phyloP scores from a whole-genome alignment of 2,888 invertebrate genomes.

The Erpobdella octoculata region DNA sequence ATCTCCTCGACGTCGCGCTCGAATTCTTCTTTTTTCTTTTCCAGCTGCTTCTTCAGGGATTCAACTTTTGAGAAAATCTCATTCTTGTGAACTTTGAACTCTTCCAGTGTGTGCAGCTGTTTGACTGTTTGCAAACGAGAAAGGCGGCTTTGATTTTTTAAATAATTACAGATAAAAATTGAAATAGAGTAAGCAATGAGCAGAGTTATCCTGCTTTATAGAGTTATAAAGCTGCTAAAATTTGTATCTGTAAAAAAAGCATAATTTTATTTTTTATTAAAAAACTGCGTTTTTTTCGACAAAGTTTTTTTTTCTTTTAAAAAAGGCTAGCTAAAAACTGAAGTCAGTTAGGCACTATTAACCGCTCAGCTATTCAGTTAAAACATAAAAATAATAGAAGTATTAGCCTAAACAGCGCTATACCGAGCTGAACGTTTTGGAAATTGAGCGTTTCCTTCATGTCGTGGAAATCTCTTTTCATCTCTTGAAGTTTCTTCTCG shows the following conservation, averaged over 20 bases:
- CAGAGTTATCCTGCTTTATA: too few species aligned
- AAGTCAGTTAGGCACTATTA: too few species aligned
- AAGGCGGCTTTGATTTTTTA: too few species aligned
- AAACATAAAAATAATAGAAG: not conserved
- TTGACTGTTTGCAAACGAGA: not conserved
- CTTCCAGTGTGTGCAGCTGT: constrained; percentile 9
- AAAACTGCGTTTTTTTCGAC: too few species aligned
- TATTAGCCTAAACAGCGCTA: not conserved
- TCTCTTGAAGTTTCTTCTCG: not conserved
- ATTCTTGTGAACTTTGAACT: constrained; percentile 14
- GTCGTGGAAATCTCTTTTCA: constrained; percentile 8
- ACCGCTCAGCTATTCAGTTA: too few species aligned
- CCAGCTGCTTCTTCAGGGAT: constrained; percentile 14
- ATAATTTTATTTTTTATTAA: too few species aligned
- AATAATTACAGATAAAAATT: too few species aligned
- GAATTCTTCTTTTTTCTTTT: not conserved
- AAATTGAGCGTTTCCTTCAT: constrained; percentile 12
- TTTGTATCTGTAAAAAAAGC: too few species aligned
- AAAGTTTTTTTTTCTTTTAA: too few species aligned
- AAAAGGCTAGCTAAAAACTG: too few species aligned
- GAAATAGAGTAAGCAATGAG: too few species aligned
- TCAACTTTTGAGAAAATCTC: constrained; percentile 3
- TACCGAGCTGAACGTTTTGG: constrained; percentile 18
- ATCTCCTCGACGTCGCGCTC: constrained; percentile 3
- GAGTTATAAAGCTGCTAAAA: too few species aligned